Base-by-base conservation (phyloP, 2,113 vertebrate genomes). In the Lamprotornis superbus region DNA sequence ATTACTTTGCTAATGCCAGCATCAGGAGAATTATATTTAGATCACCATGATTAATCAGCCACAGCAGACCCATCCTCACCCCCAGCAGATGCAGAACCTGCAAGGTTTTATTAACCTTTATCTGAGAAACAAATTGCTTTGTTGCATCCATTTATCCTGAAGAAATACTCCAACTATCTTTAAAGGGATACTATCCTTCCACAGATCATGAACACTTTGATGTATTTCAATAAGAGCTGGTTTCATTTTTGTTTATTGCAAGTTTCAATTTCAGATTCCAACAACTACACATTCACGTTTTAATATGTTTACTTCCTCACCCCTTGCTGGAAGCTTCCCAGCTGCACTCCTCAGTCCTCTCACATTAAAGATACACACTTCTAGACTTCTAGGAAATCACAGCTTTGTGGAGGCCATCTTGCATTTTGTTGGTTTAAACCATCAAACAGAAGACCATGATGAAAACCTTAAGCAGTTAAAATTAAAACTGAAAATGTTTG, bases 91-190 rank as follows among this genome's bases (percentile, higher is more conserved):
- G 69, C 69, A 81, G 68, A 88, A 94, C 80, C 93, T 91, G 93
- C 7, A 20, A 87, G 83, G 89, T 90, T 94, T 94, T 77, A 94
- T 78, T 93, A 97, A 94, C 91, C 93, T 96, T 93, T 90, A 87
- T 83, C 44, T 59, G 28, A 64, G 64, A 56, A 92, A 78, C 60
- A 93, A 87, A 84, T 65, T 59, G 56, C 56, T 81, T 74, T 87
- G 73, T 30, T 75, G 56, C 56, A 64, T 67, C 60, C 73, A 81
- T 92, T 87, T 82, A 68, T 68, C 69, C 83, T 25, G 13, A 2
- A 93, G 64, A 89, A 92, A 91, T 47, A 65, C 35, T 52, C 21
- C 55, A 88, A 37, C 22, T 12, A 14, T 28, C 71, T 87, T 77
- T 86, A 77, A 92, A 86, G 71, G 42, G 78, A 59, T 19, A 18